Conservation (phyloP, 2,113 vertebrate species). For the Pseudopipra pipra region DNA sequence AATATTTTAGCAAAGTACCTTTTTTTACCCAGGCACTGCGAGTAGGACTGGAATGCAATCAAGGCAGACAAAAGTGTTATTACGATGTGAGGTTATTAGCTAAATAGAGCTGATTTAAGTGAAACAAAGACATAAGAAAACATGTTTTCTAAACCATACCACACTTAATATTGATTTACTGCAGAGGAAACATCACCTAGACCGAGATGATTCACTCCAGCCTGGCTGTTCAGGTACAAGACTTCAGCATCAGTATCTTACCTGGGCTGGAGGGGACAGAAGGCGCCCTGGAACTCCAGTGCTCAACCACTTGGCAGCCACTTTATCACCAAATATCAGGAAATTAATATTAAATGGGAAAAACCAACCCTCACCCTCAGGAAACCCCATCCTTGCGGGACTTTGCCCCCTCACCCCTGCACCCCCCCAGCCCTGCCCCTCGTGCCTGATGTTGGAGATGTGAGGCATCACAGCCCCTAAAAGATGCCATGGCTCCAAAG, state of each 20-base stretch:
- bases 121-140: neutral
- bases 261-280: neutral
- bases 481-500: fast-evolving
- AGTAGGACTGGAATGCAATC: neutral
- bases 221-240: fast-evolving
- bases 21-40: neutral
- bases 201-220: fast-evolving
- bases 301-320: fast-evolving
- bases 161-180: neutral
- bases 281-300: fast-evolving
- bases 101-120: neutral
- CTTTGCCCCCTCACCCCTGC: neutral
- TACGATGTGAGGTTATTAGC: neutral
- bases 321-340: neutral
- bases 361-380: neutral
- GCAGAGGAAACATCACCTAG: neutral
- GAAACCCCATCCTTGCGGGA: fast-evolving
- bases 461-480: neutral
- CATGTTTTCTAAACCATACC: neutral
- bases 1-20: neutral
- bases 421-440: neutral
- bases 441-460: no score
- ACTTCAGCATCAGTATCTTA: neutral
- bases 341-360: fast-evolving
- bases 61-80: neutral